phyloP scores from a whole-genome alignment of 2,888 invertebrate species.

The Diplolepis rosae region DNA sequence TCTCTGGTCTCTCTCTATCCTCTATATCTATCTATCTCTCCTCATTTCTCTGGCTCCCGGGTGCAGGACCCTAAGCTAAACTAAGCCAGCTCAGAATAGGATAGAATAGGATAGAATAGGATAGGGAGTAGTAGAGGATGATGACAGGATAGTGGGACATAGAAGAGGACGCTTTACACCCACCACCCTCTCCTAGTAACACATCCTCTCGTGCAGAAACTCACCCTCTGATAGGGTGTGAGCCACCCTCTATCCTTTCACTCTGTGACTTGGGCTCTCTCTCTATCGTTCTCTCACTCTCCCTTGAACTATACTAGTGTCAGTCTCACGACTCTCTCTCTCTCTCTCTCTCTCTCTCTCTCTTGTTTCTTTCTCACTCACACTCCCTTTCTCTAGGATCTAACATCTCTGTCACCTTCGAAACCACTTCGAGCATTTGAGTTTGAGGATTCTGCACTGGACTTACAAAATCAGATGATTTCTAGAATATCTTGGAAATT shows the following conservation, averaged over 20 bases:
- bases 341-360: constrained; percentile 45
- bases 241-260: constrained; percentile 37
- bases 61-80: constrained; percentile 64
- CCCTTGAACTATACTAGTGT: not conserved
- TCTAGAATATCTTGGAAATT: too few relatives aligned
- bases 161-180: constrained; percentile 16
- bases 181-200: constrained; percentile 39
- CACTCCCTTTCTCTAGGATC: not conserved
- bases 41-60: constrained; percentile 31
- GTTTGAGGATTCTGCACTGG: not conserved
- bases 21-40: constrained; percentile 30
- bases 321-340: constrained; percentile 37
- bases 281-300: constrained; percentile 32
- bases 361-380: constrained; percentile 13
- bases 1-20: not conserved
- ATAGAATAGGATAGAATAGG: constrained; percentile 50
- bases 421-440: constrained; percentile 2
- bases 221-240: constrained; percentile 45
- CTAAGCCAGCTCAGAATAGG: constrained; percentile 67
- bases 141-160: constrained; percentile 4
- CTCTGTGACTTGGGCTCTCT: too few relatives aligned
- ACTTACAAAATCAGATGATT: not conserved
- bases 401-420: not conserved
- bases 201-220: constrained; percentile 55
- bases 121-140: constrained; percentile 36